These are phyloP conservation scores for Leptothorax acervorum DNA, from an alignment of 2,888 invertebrate genomes.

Conservation along the genomic window DNA sequence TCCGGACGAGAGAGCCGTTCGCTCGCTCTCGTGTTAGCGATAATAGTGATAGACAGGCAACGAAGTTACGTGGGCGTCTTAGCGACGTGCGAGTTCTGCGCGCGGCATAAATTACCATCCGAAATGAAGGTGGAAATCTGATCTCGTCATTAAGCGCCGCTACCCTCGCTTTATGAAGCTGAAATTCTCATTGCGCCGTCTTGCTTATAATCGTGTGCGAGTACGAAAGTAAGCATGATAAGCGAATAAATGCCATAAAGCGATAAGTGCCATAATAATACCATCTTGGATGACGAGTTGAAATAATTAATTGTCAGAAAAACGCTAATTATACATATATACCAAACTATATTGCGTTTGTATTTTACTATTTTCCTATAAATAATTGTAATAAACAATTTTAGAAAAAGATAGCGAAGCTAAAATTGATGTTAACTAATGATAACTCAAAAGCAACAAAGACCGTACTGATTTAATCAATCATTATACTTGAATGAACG, in stretches of 20 bases:
- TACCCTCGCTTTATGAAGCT: slow-evolving; percentile 64
- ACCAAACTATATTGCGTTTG: background rate
- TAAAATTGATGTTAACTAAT: background rate
- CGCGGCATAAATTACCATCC: slow-evolving; percentile 74
- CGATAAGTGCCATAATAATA: background rate
- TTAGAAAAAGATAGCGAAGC: background rate
- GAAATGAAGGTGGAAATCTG: slow-evolving; percentile 73
- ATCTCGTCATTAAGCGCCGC: slow-evolving; percentile 72
- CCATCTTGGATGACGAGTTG: background rate
- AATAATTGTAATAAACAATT: background rate
- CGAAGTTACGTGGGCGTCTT: slow-evolving; percentile 74
- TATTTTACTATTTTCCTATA: background rate
- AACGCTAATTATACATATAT: background rate
- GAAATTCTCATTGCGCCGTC: slow-evolving; percentile 60
- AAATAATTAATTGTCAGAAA: background rate
- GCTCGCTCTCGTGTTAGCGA: slow-evolving; percentile 67
- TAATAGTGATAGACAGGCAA: slow-evolving; percentile 75
- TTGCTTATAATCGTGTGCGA: slow-evolving; percentile 58
- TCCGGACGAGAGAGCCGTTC: slow-evolving; percentile 30
- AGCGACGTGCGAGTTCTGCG: slow-evolving; percentile 67
- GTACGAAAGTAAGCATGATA: slow-evolving; percentile 52
- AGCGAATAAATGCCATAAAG: slow-evolving; percentile 22
- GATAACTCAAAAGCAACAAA: background rate
- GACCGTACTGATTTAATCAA: background rate
- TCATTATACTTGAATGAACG: background rate